Percentiles rank a stretch among this genome's conserved stretches.
Conservation (phyloP, 2,888 invertebrate species). For the Hypselothyrea guttata region DNA sequence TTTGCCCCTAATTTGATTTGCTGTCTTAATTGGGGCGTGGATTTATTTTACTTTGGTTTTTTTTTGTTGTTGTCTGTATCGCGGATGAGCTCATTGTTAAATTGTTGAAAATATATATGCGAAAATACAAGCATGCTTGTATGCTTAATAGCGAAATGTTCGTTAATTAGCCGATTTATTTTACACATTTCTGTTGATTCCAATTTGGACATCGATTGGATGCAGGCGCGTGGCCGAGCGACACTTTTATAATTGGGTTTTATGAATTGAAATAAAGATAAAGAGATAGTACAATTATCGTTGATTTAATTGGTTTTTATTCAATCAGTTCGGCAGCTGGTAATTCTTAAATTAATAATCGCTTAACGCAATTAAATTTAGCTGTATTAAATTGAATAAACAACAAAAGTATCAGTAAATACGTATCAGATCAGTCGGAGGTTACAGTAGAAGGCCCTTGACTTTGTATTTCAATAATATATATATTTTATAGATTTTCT, state of each 20-base stretch:
- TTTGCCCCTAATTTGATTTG: constrained; percentile 72
- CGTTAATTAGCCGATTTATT: constrained; percentile 51
- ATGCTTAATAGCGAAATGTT: constrained; percentile 1
- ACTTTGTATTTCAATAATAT: no score
- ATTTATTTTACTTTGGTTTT: constrained; percentile 10
- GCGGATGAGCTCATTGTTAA: constrained; percentile 63
- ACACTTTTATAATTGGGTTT: neutral
- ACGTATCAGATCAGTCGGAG: no score
- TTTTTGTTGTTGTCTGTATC: constrained; percentile 3
- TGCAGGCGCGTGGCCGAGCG: neutral
- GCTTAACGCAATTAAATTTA: no score
- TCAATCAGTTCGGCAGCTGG: no score
- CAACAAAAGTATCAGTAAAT: no score
- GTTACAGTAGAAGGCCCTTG: no score
- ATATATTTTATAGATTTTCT: no score
- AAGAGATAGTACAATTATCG: no score
- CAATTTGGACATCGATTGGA: neutral
- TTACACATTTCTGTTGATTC: constrained; percentile 19
- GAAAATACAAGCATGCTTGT: constrained; percentile 10
- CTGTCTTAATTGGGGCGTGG: constrained; percentile 32
- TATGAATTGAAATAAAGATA: no score
- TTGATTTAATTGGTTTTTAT: no score
- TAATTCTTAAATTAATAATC: no score
- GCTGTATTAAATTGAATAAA: no score
- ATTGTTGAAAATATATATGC: constrained; percentile 40